These are phyloP conservation scores for Drosophila pseudotakahashii DNA, from an alignment of 2,888 invertebrate species.

Conservation along the genomic window DNA sequence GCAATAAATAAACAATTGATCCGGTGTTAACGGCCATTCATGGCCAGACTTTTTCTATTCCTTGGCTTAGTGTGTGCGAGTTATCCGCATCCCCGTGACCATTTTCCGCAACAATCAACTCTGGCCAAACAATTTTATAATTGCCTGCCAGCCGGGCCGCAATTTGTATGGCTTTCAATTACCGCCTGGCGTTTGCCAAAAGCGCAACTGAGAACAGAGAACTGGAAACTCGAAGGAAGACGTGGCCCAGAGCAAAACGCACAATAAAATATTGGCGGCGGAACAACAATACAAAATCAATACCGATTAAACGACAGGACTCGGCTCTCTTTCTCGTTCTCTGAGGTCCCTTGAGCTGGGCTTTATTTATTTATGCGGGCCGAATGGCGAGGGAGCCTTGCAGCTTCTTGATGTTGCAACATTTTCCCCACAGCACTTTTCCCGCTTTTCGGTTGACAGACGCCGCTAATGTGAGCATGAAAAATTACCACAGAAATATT, in stretches of 20 bases:
- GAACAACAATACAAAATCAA: slow-evolving; percentile 70
- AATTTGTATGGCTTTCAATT: slow-evolving; percentile 79
- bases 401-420: slow-evolving; percentile 39
- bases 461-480: slow-evolving; percentile 65
- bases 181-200: slow-evolving; percentile 51
- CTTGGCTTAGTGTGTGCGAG: slow-evolving; percentile 4
- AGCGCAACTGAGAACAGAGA: slow-evolving; percentile 25
- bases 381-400: slow-evolving; percentile 10
- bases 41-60: slow-evolving; percentile 7
- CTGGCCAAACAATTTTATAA: slow-evolving; percentile 64
- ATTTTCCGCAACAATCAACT: slow-evolving; percentile 74
- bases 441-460: slow-evolving; percentile 16
- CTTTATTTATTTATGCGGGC: slow-evolving; percentile 45
- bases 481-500: slow-evolving; percentile 64
- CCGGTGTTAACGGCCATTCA: slow-evolving; percentile 38
- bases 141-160: slow-evolving; percentile 66
- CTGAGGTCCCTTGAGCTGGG: slow-evolving; percentile 14
- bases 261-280: slow-evolving; percentile 72
- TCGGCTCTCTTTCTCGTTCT: neutral
- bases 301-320: slow-evolving; percentile 59
- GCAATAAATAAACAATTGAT: slow-evolving; percentile 79
- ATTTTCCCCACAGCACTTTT: slow-evolving; percentile 20
- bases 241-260: slow-evolving; percentile 53
- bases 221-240: slow-evolving; percentile 35
- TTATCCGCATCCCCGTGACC: slow-evolving; percentile 34